These are phyloP conservation scores for Delphinapterus leucas DNA, from an alignment of 2,113 vertebrate genomes.

Conservation along the genomic window DNA sequence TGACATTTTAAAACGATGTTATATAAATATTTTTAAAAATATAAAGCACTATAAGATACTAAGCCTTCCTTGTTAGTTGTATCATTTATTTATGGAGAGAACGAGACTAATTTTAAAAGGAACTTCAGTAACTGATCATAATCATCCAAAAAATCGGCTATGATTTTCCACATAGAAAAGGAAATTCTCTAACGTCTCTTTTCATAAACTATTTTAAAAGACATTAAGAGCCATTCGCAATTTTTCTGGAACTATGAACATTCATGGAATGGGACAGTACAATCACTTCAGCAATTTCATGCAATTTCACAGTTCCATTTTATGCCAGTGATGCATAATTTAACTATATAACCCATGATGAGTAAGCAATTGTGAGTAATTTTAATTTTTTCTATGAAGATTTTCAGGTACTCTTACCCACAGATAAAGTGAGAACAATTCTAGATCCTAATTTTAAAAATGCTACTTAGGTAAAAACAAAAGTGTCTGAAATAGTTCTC, in stretches of 20 bases:
- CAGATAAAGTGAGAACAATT: constrained; percentile 4
- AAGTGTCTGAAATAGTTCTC: neutral
- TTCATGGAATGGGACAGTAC: neutral
- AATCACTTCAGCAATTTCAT: constrained; percentile 40
- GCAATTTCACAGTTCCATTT: constrained; percentile 18
- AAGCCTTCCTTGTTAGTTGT: neutral
- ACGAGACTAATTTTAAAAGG: constrained; percentile 27
- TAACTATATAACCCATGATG: neutral
- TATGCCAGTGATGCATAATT: constrained; percentile 29
- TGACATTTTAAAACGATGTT: neutral
- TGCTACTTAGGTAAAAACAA: constrained; percentile 15
- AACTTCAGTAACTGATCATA: neutral
- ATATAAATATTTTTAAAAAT: neutral
- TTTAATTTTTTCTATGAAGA: constrained; percentile 45
- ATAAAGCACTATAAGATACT: neutral
- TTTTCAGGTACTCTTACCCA: constrained; percentile 20
- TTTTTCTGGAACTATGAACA: constrained; percentile 28
- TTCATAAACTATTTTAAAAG: constrained; percentile 40
- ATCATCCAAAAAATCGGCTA: constrained; percentile 25
- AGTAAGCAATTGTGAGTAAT: neutral
- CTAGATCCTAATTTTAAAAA: constrained; percentile 8
- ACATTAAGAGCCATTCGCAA: constrained; percentile 23
- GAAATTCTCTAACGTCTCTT: neutral
- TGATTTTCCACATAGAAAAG: constrained; percentile 22
- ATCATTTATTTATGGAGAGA: constrained; percentile 14